Base-by-base conservation (phyloP, 2,797 vertebrate genomes). In the Picus viridis region DNA sequence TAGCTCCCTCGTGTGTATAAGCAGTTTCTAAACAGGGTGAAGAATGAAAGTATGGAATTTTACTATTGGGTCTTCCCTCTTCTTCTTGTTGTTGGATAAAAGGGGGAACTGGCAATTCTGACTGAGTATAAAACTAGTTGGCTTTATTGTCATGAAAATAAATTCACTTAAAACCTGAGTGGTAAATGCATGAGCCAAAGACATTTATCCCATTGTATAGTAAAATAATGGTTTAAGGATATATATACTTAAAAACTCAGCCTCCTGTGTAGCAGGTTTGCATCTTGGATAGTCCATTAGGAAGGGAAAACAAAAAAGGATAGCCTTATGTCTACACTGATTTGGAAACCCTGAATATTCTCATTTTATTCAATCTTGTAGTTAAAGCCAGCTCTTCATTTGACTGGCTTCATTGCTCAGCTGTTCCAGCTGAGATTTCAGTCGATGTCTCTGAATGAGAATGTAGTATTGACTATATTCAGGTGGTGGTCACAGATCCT, bases 1-100 rank as follows among this genome's bases (percentile, higher is more conserved):
- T 96, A 97, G 96, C 22, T 82, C 64, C 86, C 68, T 97, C 57
- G 29, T 95, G 88, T 96, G 91, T 95, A 94, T 96, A 96, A 96
- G 93, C 27, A 54, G 53, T 81, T 96, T 96, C 92, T 88, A 56
- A 97, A 92, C 71, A 94, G 76, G 74, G 83, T 41, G 15, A 96
- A 95, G 93, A 92, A 88, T 93, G 84, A 89, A 95, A 70, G 56
- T 32, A 79, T 76, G 75, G 64, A 53, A 88, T 95, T 58, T 79
- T 39, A 69, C 62, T 74, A 89, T 57, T 86, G 58, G 41, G 67
- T 53, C 53, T 91, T 93, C 17, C 12, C 59, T 57, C 56, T 79
- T 23, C 72, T 83, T 67, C 17, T 74, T 83, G 53, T 67, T 75
- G 68, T 36, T 94, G 58, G 51, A 54, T 59, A 67, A 63, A 71